A percentile compares a stretch with the other conserved stretches of the same genome.
These are phyloP conservation scores for Drosophila pseudotakahashii DNA, from an alignment of 2,888 invertebrate species.

Conservation along the genomic window DNA sequence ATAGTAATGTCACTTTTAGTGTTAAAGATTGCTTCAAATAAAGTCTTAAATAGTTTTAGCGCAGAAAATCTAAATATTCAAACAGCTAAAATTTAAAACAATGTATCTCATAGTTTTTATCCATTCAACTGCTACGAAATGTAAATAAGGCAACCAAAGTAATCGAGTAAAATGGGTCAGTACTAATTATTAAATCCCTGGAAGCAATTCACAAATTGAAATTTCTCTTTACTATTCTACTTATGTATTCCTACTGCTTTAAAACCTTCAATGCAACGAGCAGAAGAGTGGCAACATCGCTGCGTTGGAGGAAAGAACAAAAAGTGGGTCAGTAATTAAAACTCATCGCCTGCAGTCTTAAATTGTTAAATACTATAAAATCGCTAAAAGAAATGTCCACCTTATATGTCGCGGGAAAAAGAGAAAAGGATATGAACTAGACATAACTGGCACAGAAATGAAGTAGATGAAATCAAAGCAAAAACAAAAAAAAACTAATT, in stretches of 20 bases:
- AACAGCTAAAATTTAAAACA: too few species aligned
- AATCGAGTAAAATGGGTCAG: not conserved
- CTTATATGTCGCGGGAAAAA: conserved; percentile 1
- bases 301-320: conserved; percentile 22
- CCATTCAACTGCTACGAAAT: too few species aligned
- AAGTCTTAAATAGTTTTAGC: too few species aligned
- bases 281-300: conserved; percentile 5
- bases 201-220: not conserved
- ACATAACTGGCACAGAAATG: conserved; percentile 18
- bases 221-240: not conserved
- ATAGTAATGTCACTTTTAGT: too few species aligned
- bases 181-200: not conserved
- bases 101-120: too few species aligned
- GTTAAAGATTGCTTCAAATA: too few species aligned
- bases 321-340: conserved; percentile 76
- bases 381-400: conserved; percentile 10
- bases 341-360: conserved; percentile 53
- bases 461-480: conserved; percentile 9
- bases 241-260: not conserved
- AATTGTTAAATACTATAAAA: conserved; percentile 24
- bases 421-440: conserved; percentile 4
- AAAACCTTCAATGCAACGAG: not conserved
- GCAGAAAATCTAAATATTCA: too few species aligned
- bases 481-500: conserved; percentile 15
- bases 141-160: too few species aligned